Evolutionary conservation across 2,797 vertebrate species (phyloP).

Genomic region (Masticophis lateralis): DNA sequence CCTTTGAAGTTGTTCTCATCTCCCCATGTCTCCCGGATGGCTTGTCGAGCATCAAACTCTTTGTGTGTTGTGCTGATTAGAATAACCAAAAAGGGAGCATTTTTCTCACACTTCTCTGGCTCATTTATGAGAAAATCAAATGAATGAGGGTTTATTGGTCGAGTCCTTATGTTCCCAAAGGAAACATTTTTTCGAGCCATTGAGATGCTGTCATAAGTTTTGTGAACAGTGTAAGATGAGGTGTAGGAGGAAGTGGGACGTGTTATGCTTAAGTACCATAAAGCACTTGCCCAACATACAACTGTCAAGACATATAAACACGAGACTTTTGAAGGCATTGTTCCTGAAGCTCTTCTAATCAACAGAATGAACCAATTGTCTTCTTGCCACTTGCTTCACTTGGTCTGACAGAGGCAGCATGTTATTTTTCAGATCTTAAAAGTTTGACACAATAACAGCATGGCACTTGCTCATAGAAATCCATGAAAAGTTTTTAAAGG

Average conservation of each 20-base stretch:
- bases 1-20: constrained; percentile 91
- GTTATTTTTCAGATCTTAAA: constrained; percentile 72
- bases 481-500: constrained; percentile 38
- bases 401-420: constrained; percentile 76
- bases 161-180: constrained; percentile 93
- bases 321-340: constrained; percentile 97
- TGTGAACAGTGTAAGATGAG: constrained; percentile 84
- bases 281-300: constrained; percentile 94
- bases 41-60: constrained; percentile 95
- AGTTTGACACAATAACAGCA: constrained; percentile 73
- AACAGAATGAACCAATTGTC: constrained; percentile 70
- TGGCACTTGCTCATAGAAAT: constrained; percentile 69
- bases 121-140: constrained; percentile 95
- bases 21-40: constrained; percentile 96
- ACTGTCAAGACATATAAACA: constrained; percentile 95
- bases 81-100: constrained; percentile 88
- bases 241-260: constrained; percentile 90
- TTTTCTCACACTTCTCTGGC: constrained; percentile 88
- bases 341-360: constrained; percentile 79
- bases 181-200: constrained; percentile 85
- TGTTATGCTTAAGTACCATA: constrained; percentile 94
- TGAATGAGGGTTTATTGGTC: constrained; percentile 90
- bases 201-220: constrained; percentile 79
- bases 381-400: constrained; percentile 71
- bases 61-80: constrained; percentile 98